phyloP scores from a whole-genome alignment of 1,140 invertebrate genomes.

The Micrasema minimum region DNA sequence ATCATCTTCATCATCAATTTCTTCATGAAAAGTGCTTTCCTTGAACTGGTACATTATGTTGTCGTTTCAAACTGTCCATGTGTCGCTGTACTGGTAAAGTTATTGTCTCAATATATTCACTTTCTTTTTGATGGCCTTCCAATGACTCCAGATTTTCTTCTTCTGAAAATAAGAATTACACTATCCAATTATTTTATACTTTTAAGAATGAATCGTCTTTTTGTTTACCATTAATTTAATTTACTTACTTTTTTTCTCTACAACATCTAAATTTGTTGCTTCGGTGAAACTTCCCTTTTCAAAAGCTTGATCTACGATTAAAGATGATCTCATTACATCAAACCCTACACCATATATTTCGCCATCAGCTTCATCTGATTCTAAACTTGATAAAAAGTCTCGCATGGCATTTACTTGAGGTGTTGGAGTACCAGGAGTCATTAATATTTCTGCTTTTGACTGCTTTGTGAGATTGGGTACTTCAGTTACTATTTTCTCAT shows the following conservation, averaged over 20 bases:
- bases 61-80: slow-evolving; percentile 65
- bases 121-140: slow-evolving; percentile 68
- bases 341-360: not conserved
- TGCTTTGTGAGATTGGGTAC: too few species aligned
- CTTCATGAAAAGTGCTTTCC: not conserved
- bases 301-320: slow-evolving; percentile 32
- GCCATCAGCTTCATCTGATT: slow-evolving; percentile 34
- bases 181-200: too few species aligned
- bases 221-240: too few species aligned
- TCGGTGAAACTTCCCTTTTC: slow-evolving; percentile 31
- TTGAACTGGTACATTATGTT: slow-evolving; percentile 55
- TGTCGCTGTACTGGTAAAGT: slow-evolving; percentile 69
- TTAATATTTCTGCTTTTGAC: not conserved
- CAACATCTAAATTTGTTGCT: slow-evolving; percentile 50
- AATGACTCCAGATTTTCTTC: slow-evolving; percentile 55
- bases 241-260: slow-evolving; percentile 45
- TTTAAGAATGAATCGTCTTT: too few species aligned
- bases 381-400: slow-evolving; percentile 48
- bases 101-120: slow-evolving; percentile 73
- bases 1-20: slow-evolving; percentile 34
- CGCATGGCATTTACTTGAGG: slow-evolving; percentile 17
- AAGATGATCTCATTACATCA: slow-evolving; percentile 1
- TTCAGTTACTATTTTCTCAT: too few species aligned
- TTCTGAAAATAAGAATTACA: slow-evolving; percentile 34
- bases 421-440: not conserved